phyloP scores from a whole-genome alignment of 2,888 invertebrate species.

The Mongoloraphidia duomilia region DNA sequence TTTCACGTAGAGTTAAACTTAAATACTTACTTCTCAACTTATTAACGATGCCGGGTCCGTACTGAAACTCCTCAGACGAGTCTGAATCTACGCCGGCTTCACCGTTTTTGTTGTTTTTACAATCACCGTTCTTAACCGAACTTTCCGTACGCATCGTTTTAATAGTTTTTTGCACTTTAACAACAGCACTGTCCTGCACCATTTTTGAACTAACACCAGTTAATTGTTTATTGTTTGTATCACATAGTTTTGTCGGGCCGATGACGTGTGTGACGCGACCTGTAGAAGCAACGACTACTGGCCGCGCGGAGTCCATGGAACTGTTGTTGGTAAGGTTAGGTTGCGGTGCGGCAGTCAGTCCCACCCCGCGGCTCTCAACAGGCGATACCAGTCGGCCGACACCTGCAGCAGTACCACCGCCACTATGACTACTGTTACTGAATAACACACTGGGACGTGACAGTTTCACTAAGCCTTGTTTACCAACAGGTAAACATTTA shows the following conservation, averaged over 20 bases:
- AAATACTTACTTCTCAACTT: conserved; percentile 76
- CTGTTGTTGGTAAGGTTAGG: conserved; percentile 21
- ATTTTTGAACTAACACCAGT: conserved; percentile 28
- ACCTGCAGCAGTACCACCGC: conserved; percentile 13
- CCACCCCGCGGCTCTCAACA: conserved; percentile 22
- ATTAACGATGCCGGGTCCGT: conserved; percentile 85
- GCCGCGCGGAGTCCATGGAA: conserved; percentile 17
- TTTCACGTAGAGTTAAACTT: conserved; percentile 68
- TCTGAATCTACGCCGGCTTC: conserved; percentile 29
- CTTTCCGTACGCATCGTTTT: conserved; percentile 17
- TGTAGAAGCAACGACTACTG: neutral
- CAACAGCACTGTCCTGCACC: conserved; percentile 33
- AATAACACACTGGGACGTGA: conserved; percentile 17
- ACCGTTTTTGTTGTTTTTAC: conserved; percentile 24
- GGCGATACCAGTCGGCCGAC: conserved; percentile 10
- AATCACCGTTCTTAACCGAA: conserved; percentile 9
- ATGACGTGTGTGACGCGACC: neutral
- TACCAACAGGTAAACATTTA: conserved; percentile 21
- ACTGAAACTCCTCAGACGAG: conserved; percentile 65
- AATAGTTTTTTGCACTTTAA: conserved; percentile 14
- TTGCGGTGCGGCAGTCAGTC: conserved; percentile 21
- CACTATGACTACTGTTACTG: conserved; percentile 22
- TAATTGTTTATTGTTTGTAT: conserved; percentile 13
- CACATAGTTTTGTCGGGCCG: conserved; percentile 13
- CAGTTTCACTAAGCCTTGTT: conserved; percentile 3